Conservation (phyloP, 2,888 invertebrate genomes). For the Didymodactylos carnosus region DNA sequence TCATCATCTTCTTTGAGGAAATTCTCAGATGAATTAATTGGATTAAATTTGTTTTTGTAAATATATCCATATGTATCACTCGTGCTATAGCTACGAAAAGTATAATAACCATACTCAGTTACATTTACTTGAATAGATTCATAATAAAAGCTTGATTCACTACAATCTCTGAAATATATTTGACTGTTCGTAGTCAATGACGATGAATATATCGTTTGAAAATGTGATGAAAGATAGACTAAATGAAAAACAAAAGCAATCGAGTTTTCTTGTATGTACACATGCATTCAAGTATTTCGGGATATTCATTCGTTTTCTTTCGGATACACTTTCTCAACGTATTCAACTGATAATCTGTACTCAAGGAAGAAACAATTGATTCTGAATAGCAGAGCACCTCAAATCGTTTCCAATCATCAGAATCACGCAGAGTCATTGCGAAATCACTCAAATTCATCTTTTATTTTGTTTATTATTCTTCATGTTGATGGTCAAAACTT, state of each 20-base stretch:
- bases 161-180: neutral
- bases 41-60: neutral
- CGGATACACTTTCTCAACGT: too few species aligned
- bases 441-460: too few species aligned
- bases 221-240: neutral
- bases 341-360: too few species aligned
- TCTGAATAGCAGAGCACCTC: too few species aligned
- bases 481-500: too few species aligned
- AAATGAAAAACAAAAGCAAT: neutral
- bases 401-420: too few species aligned
- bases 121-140: neutral
- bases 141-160: neutral
- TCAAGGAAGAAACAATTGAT: too few species aligned
- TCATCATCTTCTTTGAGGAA: neutral
- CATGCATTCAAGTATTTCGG: too few species aligned
- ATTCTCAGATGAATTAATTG: neutral
- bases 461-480: too few species aligned
- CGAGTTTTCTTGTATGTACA: too few species aligned
- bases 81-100: neutral
- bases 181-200: neutral
- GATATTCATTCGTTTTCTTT: too few species aligned
- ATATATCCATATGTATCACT: neutral
- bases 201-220: neutral
- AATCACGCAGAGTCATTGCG: too few species aligned
- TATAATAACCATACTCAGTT: neutral